Percentiles rank a stretch among this genome's conserved stretches.
These are phyloP conservation scores for Rhombomys opimus DNA, from an alignment of 2,113 vertebrate species.

Conservation along the genomic window DNA sequence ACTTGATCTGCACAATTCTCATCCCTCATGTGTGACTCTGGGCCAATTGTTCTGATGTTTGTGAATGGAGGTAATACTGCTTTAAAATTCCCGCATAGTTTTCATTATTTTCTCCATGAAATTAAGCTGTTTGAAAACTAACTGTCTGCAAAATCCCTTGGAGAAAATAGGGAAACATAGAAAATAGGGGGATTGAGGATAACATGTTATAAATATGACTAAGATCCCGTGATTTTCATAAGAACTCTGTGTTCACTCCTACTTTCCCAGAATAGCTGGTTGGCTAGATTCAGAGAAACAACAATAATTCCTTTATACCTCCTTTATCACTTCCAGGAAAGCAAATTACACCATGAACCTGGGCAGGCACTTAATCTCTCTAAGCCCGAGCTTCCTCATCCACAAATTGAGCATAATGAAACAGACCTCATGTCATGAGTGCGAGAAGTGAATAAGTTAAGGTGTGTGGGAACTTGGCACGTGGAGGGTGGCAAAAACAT, in stretches of 20 bases:
- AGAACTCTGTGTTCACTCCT: neutral
- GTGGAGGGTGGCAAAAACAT: neutral
- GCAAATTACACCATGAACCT: neutral
- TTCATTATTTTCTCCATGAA: constrained; percentile 40
- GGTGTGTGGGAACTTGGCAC: neutral
- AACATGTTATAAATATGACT: constrained; percentile 22
- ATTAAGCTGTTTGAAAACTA: constrained; percentile 43
- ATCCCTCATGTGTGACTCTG: neutral
- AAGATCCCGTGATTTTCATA: neutral
- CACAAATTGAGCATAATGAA: neutral
- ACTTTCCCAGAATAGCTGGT: neutral
- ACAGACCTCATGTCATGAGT: neutral
- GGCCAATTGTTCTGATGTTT: neutral
- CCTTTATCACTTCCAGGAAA: constrained; percentile 25
- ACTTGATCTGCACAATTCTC: neutral
- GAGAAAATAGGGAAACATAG: neutral
- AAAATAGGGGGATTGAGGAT: neutral
- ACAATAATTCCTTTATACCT: constrained; percentile 10
- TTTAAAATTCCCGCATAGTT: neutral
- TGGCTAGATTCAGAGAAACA: neutral
- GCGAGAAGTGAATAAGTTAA: neutral
- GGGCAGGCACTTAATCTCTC: neutral
- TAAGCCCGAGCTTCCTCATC: constrained; percentile 25
- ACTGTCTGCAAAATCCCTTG: neutral
- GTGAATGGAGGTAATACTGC: neutral